Evolutionary conservation across 2,113 vertebrate genomes (phyloP).

Genomic region (Procavia capensis): DNA sequence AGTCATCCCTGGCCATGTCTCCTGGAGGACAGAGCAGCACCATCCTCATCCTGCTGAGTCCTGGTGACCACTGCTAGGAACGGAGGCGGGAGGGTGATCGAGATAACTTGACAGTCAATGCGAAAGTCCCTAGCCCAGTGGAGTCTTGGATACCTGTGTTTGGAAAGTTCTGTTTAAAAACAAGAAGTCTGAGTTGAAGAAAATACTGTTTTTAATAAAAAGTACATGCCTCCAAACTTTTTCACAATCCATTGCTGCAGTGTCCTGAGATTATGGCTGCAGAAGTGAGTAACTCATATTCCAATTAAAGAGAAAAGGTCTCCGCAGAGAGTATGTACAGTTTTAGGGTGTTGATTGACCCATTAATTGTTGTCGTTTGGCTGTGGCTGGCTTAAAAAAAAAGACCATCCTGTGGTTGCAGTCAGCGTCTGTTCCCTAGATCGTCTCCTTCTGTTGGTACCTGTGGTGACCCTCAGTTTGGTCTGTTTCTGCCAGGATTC

Average conservation of each 20-base stretch:
- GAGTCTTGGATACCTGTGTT: not conserved
- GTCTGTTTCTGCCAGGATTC: slow-evolving; percentile 44
- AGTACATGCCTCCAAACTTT: not conserved
- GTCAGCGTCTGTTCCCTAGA: slow-evolving; percentile 2
- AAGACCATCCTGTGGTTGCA: slow-evolving; percentile 49
- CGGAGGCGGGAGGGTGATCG: not conserved
- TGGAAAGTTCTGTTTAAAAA: not conserved
- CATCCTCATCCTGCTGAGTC: not conserved
- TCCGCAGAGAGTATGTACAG: not conserved
- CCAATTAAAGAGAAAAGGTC: not conserved
- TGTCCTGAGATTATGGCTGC: accelerated
- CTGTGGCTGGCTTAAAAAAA: slow-evolving; percentile 11
- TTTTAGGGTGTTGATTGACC: slow-evolving; percentile 41
- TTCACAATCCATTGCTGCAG: accelerated
- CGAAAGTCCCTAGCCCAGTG: not conserved
- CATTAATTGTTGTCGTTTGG: slow-evolving; percentile 49
- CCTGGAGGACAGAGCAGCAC: not conserved
- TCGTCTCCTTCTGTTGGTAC: slow-evolving; percentile 61
- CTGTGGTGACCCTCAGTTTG: slow-evolving; percentile 65
- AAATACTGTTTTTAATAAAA: not conserved
- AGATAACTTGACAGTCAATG: accelerated
- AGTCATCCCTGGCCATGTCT: accelerated
- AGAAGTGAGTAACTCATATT: accelerated
- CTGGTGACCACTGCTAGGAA: not conserved
- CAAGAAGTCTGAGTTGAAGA: not conserved